phyloP scores from a whole-genome alignment of 2,888 invertebrate species.

The Hypercompe scribonia region DNA sequence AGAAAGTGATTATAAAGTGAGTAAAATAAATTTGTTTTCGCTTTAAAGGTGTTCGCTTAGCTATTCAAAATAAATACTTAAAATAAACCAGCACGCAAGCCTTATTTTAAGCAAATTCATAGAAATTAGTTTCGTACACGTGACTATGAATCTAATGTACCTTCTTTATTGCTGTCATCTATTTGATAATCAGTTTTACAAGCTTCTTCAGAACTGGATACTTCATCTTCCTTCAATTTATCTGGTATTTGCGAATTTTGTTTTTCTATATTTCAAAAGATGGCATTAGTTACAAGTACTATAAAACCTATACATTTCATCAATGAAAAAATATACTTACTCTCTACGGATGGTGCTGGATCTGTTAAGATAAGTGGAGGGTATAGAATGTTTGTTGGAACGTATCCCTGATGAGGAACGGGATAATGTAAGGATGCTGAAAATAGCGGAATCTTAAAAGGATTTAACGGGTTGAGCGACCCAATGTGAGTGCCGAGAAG shows the following conservation, averaged over 20 bases:
- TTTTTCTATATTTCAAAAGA: constrained; percentile 57
- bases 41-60: not conserved
- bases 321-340: constrained; percentile 58
- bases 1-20: too few species aligned
- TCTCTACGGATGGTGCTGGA: constrained; percentile 59
- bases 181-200: constrained; percentile 58
- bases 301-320: not conserved
- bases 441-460: constrained; percentile 78
- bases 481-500: constrained; percentile 60
- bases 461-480: constrained; percentile 64
- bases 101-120: not conserved
- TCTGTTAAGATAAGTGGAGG: constrained; percentile 71
- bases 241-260: constrained; percentile 73
- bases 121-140: not conserved
- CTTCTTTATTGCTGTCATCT: constrained; percentile 49
- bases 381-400: constrained; percentile 78
- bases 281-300: not conserved
- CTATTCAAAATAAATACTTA: not conserved
- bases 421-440: constrained; percentile 74
- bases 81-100: constrained; percentile 1
- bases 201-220: constrained; percentile 91
- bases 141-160: constrained; percentile 35
- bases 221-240: constrained; percentile 90
- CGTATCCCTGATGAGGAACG: constrained; percentile 74
- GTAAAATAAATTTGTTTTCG: not conserved